Evolutionary conservation across 2,113 vertebrate species (phyloP), one percentile per base, ranked within the genome.

Genomic region (Calonectris borealis): DNA sequence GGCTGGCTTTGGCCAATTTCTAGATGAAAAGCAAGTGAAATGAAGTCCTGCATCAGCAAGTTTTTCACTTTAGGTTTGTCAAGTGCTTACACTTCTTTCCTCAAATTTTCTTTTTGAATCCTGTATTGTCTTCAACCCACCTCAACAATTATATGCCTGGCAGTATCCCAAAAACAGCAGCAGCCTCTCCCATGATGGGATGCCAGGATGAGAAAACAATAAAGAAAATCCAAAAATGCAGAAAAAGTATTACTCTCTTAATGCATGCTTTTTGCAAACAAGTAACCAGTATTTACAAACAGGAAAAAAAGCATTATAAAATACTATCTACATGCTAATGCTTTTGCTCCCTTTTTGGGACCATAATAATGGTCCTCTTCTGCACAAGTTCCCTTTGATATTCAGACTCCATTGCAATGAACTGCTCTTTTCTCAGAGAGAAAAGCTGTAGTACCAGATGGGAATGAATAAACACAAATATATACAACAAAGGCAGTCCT

Each of bases 21-120:
- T 96, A 75, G 58, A 60, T 83, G 31, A 91, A 94, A 95, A 94
- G 22, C 46, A 66, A 94, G 38, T 52, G 82, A 80, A 80, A 76
- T 17, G 40, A 81, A 64, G 21, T 57, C 78, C 61, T 25, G 16
- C 34, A 80, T 78, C 65, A 72, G 60, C 57, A 92, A 89, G 61
- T 51, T 86, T 88, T 94, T 88, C 93, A 82, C 66, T 81, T 92
- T 40, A 75, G 27, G 13, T 69, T 93, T 80, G 5, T 83, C 49
- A 87, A 87, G 51, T 60, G 58, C 49, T 93, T 72, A 21, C 6
- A 38, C 7, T 88, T 73, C 86, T 94, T 83, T 66, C 32, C 55
- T 95, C 32, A 73, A 4, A 61, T 83, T 80, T 88, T 71, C 26
- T 78, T 51, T 80, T 79, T 94, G 70, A 93, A 55, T 91, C 40